Evolutionary conservation across 1,140 invertebrate species (phyloP).

Genomic region (Lamellibrachia luymesi): DNA sequence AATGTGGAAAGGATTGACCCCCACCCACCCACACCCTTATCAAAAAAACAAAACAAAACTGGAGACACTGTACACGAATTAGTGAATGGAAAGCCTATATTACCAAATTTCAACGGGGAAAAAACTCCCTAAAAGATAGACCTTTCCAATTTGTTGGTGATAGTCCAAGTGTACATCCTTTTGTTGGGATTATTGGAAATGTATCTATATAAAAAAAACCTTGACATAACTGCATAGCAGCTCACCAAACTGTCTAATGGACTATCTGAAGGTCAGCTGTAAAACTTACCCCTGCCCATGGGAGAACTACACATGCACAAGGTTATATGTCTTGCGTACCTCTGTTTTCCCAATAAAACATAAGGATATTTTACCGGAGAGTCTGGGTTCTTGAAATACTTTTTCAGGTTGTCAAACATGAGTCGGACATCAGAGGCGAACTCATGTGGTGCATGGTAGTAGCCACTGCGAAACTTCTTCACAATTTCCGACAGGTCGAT

Average conservation of each 20-base stretch:
- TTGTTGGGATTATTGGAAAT: no score
- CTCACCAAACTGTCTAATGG: background rate
- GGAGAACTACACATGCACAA: background rate
- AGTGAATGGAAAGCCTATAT: no score
- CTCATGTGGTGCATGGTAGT: constrained; percentile 9
- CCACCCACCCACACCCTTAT: no score
- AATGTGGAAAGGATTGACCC: no score
- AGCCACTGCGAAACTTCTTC: constrained; percentile 22
- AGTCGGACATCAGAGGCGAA: constrained; percentile 21
- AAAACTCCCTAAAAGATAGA: no score
- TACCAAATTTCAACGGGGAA: no score
- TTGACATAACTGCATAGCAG: no score
- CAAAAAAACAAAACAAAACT: no score
- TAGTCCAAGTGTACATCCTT: no score
- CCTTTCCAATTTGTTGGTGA: no score
- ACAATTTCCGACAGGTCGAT: constrained; percentile 28
- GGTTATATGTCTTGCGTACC: background rate
- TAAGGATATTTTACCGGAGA: constrained; percentile 6
- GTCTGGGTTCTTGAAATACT: constrained; percentile 21
- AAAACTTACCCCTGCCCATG: background rate
- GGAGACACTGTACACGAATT: no score
- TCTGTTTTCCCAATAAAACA: background rate
- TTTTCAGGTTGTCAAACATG: constrained; percentile 24
- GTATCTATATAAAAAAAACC: no score
- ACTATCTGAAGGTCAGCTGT: background rate